Evolutionary conservation across 2,113 vertebrate genomes (phyloP).

Genomic region (Sitta europaea): DNA sequence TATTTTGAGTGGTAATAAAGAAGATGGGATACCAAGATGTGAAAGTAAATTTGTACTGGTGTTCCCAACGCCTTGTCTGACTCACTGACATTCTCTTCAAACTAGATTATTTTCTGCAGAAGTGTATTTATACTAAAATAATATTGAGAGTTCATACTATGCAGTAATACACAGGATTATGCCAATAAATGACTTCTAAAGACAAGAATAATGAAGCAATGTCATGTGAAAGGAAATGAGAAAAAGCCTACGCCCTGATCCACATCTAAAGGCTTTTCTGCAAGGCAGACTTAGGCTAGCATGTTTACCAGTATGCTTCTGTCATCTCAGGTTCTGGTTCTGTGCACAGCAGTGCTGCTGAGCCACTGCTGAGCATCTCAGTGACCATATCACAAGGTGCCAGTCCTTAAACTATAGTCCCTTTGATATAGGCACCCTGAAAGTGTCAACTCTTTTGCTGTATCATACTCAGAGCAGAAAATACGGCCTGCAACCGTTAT

Average conservation of each 20-base stretch:
- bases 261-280: not conserved
- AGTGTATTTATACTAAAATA: not conserved
- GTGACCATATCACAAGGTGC: not conserved
- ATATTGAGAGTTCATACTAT: not conserved
- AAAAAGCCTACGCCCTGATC: not conserved
- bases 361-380: not conserved
- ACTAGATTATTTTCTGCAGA: not conserved
- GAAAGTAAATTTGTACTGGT: not conserved
- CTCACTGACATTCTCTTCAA: not conserved
- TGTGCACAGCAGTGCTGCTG: not conserved
- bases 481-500: not conserved
- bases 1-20: not conserved
- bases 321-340: not conserved
- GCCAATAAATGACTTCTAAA: not conserved
- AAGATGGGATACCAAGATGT: not conserved
- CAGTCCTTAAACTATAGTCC: not conserved
- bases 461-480: not conserved
- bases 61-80: not conserved
- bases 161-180: not conserved
- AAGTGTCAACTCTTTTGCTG: not conserved
- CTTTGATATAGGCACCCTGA: not conserved
- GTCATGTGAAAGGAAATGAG: constrained; percentile 45
- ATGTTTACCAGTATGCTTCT: not conserved
- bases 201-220: constrained; percentile 6
- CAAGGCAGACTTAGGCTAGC: not conserved